Percentiles rank a stretch among this genome's conserved stretches.
Conservation (phyloP, 1,140 invertebrate species). For the Ganaspis sp. region DNA sequence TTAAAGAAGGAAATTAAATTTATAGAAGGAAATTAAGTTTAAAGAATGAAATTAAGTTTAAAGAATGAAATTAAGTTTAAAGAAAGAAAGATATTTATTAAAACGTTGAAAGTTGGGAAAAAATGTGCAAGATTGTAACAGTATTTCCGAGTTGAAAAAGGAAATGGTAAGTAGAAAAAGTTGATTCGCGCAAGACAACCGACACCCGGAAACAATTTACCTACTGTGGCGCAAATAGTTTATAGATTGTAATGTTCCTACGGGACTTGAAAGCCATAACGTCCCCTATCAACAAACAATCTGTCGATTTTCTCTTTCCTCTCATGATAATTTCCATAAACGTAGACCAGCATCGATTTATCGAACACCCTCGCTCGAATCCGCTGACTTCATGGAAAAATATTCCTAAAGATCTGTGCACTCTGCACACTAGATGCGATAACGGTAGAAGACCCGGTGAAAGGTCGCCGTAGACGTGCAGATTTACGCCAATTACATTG, state of each 20-base stretch:
- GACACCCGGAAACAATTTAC: conserved; percentile 24
- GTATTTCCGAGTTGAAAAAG: neutral
- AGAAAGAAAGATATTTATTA: too few species aligned
- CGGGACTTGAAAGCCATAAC: conserved; percentile 8
- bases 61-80: too few species aligned
- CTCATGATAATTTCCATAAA: neutral
- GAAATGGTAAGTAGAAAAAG: neutral
- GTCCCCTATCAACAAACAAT: conserved; percentile 23
- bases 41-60: too few species aligned
- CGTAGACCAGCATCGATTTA: neutral
- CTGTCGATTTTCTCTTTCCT: conserved; percentile 16
- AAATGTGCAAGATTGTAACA: neutral
- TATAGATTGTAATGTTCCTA: conserved; percentile 21
- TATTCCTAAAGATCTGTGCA: conserved; percentile 15
- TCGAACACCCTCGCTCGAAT: neutral
- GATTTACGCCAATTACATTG: conserved; percentile 66
- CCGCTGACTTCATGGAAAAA: neutral
- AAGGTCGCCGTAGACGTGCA: conserved; percentile 54
- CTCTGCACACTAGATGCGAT: conserved; percentile 46
- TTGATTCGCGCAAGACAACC: neutral
- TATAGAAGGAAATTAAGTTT: too few species aligned
- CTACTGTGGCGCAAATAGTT: conserved; percentile 26
- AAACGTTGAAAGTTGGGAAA: neutral
- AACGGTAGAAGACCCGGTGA: conserved; percentile 61
- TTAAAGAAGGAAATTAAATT: too few species aligned